Evolutionary conservation across 92 coral and sea anemone species (phyloP).

Genomic region (Bergia puertoricense): DNA sequence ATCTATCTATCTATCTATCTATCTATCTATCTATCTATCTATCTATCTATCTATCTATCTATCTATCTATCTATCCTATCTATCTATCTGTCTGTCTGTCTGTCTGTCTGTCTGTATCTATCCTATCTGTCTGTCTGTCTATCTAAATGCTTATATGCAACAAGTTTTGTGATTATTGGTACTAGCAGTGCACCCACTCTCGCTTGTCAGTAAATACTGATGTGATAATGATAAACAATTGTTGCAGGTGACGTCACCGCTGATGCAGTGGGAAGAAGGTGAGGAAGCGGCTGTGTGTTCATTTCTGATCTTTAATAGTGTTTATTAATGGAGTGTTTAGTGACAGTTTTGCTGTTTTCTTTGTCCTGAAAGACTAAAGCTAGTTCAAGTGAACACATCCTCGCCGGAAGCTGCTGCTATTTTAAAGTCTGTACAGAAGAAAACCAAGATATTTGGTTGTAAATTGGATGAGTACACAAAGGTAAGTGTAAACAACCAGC

Average conservation of each 20-base stretch:
- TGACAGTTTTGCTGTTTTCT: background rate
- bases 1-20: no score
- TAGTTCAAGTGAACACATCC: slow-evolving; percentile 45
- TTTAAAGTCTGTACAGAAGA: slow-evolving; percentile 85
- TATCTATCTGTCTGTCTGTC: no score
- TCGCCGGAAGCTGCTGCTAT: slow-evolving; percentile 79
- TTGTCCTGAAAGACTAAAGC: slow-evolving; percentile 36
- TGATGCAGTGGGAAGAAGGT: slow-evolving; percentile 79
- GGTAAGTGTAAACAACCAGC: slow-evolving; percentile 36
- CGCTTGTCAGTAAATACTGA: background rate
- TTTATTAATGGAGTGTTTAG: background rate
- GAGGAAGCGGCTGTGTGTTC: background rate
- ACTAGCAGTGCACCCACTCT: background rate
- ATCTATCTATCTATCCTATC: no score
- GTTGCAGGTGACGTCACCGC: slow-evolving; percentile 80
- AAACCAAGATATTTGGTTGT: slow-evolving; percentile 94
- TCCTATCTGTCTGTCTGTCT: no score
- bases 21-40: no score
- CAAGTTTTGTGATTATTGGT: background rate
- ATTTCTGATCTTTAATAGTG: background rate
- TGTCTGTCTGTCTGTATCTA: no score
- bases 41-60: no score
- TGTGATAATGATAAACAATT: background rate
- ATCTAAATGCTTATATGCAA: background rate
- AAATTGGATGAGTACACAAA: slow-evolving; percentile 84